Evolutionary conservation across 2,888 invertebrate species (phyloP).

Genomic region (Apantesis nais): DNA sequence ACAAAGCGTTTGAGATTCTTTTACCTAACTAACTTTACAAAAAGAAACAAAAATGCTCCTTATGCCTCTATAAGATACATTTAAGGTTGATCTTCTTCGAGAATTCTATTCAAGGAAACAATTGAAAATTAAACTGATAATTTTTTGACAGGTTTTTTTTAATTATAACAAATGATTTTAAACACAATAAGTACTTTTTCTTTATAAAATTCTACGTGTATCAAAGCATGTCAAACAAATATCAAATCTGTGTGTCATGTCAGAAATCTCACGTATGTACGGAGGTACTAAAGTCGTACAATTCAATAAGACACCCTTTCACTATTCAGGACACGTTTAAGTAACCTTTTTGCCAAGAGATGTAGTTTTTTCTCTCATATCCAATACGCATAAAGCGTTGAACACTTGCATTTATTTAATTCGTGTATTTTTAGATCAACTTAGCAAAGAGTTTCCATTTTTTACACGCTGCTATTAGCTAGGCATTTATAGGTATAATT

Average conservation of each 20-base stretch:
- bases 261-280: constrained; percentile 31
- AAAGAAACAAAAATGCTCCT: not conserved
- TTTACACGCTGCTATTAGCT: no score
- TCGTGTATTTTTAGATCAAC: not conserved
- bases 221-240: not conserved
- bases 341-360: constrained; percentile 26
- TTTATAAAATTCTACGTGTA: not conserved
- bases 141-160: no score
- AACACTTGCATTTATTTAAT: constrained; percentile 25
- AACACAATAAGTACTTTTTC: not conserved
- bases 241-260: constrained; percentile 12
- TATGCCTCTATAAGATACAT: not conserved
- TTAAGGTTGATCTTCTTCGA: not conserved
- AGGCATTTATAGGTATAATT: no score
- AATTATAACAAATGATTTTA: not conserved
- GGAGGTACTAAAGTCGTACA: constrained; percentile 22
- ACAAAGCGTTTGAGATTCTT: not conserved
- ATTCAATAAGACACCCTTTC: constrained; percentile 38
- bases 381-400: constrained; percentile 19
- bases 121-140: no score
- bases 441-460: no score
- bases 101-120: no score
- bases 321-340: constrained; percentile 35
- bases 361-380: constrained; percentile 21
- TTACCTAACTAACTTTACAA: not conserved